phyloP scores from a whole-genome alignment of 2,797 vertebrate genomes.

The Cheirogaleus major region DNA sequence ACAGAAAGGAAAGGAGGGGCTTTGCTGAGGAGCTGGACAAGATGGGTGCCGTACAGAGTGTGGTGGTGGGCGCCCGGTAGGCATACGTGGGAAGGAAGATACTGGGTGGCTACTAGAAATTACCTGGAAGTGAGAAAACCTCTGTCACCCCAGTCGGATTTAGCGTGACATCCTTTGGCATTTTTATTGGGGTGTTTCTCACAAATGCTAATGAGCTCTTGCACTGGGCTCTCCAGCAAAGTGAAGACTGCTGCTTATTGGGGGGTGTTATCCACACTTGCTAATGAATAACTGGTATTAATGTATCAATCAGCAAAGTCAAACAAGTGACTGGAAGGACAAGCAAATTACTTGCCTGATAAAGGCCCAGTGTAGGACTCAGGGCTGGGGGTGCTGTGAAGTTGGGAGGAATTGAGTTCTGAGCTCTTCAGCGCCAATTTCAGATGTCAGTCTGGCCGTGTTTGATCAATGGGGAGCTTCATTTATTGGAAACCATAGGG shows the following conservation, averaged over 20 bases:
- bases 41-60: neutral
- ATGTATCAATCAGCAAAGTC: neutral
- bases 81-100: neutral
- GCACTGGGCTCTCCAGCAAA: neutral
- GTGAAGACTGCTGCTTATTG: neutral
- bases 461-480: neutral
- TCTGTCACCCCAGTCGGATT: neutral
- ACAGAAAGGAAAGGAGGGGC: neutral
- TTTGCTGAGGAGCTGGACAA: neutral
- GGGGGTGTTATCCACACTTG: neutral
- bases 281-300: slow-evolving; percentile 47
- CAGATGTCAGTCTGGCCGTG: neutral
- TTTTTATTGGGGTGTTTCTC: slow-evolving; percentile 14
- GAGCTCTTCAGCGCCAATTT: neutral
- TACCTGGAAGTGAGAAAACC: neutral
- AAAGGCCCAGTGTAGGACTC: neutral
- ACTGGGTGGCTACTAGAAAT: neutral
- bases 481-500: neutral
- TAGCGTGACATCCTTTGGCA: neutral
- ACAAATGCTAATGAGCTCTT: neutral
- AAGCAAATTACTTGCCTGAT: neutral
- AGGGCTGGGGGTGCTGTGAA: neutral
- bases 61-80: fast-evolving
- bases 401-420: neutral
- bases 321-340: neutral